Conservation (phyloP, 2,888 invertebrate species). For the Mycogona germanica region DNA sequence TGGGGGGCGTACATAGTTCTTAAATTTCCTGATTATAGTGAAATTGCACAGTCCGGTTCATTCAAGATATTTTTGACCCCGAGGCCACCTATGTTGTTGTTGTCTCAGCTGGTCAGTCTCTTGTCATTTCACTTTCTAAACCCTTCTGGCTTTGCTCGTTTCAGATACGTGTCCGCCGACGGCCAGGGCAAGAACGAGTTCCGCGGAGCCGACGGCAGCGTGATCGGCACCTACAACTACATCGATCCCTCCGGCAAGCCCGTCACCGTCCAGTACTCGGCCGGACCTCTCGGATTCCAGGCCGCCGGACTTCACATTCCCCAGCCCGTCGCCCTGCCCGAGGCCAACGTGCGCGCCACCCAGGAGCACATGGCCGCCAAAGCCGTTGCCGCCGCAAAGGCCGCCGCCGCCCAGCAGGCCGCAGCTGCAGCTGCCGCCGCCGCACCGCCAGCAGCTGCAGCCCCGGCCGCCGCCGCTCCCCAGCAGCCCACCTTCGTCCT, state of each 20-base stretch:
- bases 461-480: too few relatives aligned
- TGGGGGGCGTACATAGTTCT: too few relatives aligned
- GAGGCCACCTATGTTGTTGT: too few relatives aligned
- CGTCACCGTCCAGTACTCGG: conserved; percentile 6
- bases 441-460: background rate
- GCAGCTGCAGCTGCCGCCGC: conserved; percentile 28
- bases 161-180: conserved; percentile 14
- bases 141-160: too few relatives aligned
- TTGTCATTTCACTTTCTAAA: too few relatives aligned
- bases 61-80: too few relatives aligned
- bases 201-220: conserved; percentile 13
- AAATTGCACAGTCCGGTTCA: too few relatives aligned
- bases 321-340: conserved; percentile 11
- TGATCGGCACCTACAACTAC: conserved; percentile 11
- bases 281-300: conserved; percentile 9
- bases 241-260: conserved; percentile 8
- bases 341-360: conserved; percentile 12
- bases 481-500: too few relatives aligned
- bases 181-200: conserved; percentile 15
- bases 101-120: too few relatives aligned
- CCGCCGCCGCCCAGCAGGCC: conserved; percentile 68
- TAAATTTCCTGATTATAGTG: too few relatives aligned
- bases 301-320: conserved; percentile 11
- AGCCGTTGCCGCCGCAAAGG: conserved; percentile 51
- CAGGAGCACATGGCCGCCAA: conserved; percentile 41